Evolutionary conservation across 1,140 invertebrate species (phyloP).

Genomic region (Leptinotarsa defecta): DNA sequence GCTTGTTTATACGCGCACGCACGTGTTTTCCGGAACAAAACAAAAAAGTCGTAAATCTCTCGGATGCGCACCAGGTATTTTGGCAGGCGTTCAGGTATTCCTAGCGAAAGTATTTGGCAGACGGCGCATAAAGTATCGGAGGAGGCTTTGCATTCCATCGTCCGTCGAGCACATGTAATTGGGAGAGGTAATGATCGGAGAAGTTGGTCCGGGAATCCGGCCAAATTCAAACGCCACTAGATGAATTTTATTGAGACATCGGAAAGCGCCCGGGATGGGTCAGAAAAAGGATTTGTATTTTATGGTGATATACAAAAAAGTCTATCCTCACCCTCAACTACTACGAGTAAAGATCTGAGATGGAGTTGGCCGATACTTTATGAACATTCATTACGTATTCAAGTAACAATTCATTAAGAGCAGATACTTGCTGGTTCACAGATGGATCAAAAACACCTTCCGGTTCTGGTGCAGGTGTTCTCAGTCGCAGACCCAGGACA

Average conservation of each 20-base stretch:
- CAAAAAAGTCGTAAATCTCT: slow-evolving; percentile 8
- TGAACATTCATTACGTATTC: no score
- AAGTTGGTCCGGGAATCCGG: slow-evolving; percentile 16
- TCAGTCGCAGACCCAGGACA: no score
- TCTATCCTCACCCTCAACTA: background rate
- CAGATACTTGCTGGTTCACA: no score
- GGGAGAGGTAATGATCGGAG: slow-evolving; percentile 37
- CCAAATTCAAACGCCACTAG: background rate
- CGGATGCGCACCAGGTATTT: slow-evolving; percentile 30
- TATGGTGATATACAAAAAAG: background rate
- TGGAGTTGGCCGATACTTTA: no score
- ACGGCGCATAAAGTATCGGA: slow-evolving; percentile 18
- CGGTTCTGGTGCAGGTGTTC: no score
- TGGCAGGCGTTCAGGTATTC: slow-evolving; percentile 32
- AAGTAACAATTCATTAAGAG: no score
- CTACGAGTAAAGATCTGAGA: no score
- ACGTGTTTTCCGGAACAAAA: background rate
- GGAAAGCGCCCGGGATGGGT: background rate
- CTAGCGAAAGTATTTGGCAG: slow-evolving; percentile 3
- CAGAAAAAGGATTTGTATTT: background rate
- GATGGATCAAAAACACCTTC: no score
- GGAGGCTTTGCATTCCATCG: slow-evolving; percentile 8
- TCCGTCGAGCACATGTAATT: slow-evolving; percentile 32
- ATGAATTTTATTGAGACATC: background rate
- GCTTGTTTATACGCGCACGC: slow-evolving; percentile 1